Base-by-base conservation (phyloP, 2,888 invertebrate genomes). In the Megastigmus dorsalis region DNA sequence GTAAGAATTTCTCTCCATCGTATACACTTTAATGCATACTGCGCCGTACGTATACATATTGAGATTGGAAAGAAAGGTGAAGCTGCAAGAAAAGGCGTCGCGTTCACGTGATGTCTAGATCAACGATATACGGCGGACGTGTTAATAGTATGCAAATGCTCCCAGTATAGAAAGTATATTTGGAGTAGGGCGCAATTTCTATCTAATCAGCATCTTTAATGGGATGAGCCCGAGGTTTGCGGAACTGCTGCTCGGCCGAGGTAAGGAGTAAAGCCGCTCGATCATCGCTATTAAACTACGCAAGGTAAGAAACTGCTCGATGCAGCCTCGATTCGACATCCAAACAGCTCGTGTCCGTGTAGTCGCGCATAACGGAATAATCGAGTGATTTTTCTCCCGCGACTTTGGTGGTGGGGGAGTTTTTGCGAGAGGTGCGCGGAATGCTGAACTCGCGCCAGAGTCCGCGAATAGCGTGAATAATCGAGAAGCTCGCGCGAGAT, bases 201-300 rank as follows among this genome's bases (percentile, higher is more conserved):
- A 41, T 63, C 57, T 6, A 67, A 68, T 74, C 62, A 74, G 48
- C 20, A 28, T 63, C 23, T 26, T 45, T 68, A 63, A 68, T 74
- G 23, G n/a, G 20, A 30, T 18, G n/a, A n/a, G n/a, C n/a, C n/a
- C n/a, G n/a, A n/a, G n/a, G n/a, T n/a, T n/a, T n/a, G n/a, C n/a
- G n/a, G n/a, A n/a, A n/a, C n/a, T n/a, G n/a, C n/a, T n/a, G n/a
- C n/a, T n/a, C n/a, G n/a, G n/a, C n/a, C n/a, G n/a, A n/a, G n/a
- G n/a, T n/a, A n/a, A n/a, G n/a, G n/a, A n/a, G n/a, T n/a, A 62
- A 70, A 66, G n/a, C 48, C 62, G 75, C 70, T 48, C 55, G 54
- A 75, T 75, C 70, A 71, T 75, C 55, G 62, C 43, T n/a, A 36
- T n/a, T 69, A 59, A 74, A 63, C n/a, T 41, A 20, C 43, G 48